Conservation (phyloP, 2,113 vertebrate genomes). For the Mastomys coucha region DNA sequence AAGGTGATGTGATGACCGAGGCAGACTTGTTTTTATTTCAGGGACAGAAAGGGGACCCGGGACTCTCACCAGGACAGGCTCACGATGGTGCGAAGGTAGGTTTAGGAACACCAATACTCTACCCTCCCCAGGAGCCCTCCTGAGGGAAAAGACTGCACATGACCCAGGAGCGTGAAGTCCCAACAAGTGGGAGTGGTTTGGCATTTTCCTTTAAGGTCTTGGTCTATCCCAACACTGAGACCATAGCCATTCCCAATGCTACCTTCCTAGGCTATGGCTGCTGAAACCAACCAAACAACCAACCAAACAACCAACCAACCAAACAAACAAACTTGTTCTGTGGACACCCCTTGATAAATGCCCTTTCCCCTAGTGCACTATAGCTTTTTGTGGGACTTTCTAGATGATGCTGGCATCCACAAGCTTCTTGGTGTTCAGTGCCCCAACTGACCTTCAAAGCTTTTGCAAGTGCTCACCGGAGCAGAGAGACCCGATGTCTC, state of each 20-base stretch:
- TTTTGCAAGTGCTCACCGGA: background rate
- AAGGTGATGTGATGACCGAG: slow-evolving; percentile 44
- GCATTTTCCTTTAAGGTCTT: background rate
- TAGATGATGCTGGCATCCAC: background rate
- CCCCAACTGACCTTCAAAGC: background rate
- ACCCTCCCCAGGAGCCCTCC: too few relatives aligned
- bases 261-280: background rate
- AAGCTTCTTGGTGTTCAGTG: background rate
- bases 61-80: slow-evolving; percentile 95
- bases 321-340: background rate
- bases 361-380: background rate
- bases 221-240: background rate
- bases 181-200: background rate
- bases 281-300: background rate
- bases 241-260: background rate
- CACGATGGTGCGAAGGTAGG: slow-evolving; percentile 94
- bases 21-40: slow-evolving; percentile 84
- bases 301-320: too few relatives aligned
- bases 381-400: background rate
- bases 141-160: accelerated
- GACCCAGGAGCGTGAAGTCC: background rate
- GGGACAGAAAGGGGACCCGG: slow-evolving; percentile 98
- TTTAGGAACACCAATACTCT: background rate
- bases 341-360: background rate
- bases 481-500: background rate